Evolutionary conservation across 2,888 invertebrate genomes (phyloP).

Genomic region (Norana najaformis): DNA sequence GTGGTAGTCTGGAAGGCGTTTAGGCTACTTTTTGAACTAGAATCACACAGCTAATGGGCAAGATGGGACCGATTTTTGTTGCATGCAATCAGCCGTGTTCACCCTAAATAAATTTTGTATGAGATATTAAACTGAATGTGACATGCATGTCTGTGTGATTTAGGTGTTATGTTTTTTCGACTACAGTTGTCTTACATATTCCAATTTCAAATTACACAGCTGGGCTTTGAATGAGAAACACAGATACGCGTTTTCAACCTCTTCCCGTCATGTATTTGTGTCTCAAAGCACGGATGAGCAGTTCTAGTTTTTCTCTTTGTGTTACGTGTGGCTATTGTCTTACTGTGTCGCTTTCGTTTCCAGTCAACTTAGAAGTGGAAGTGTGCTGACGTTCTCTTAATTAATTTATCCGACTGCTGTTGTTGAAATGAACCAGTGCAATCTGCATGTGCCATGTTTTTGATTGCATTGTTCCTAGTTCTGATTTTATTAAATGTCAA

Average conservation of each 20-base stretch:
- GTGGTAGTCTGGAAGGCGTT: not conserved
- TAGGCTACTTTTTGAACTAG: not conserved
- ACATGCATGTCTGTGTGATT: not conserved
- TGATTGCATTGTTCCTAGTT: not conserved
- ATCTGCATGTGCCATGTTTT: not conserved
- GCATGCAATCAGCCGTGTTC: not conserved
- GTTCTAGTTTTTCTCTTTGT: not conserved
- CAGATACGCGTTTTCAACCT: not conserved
- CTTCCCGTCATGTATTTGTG: not conserved
- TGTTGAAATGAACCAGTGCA: not conserved
- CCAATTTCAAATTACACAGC: not conserved
- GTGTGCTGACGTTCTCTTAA: not conserved
- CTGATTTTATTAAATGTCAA: not conserved
- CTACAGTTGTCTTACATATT: no score
- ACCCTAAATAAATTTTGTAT: not conserved
- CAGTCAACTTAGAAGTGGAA: not conserved
- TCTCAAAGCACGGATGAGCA: not conserved
- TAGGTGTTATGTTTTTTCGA: no score
- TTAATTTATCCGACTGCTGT: not conserved
- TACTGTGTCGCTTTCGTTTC: not conserved
- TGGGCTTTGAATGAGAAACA: no score
- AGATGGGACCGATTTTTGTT: not conserved
- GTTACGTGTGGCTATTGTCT: not conserved
- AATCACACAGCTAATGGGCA: not conserved
- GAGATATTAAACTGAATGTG: not conserved